phyloP scores from a whole-genome alignment of 2,888 invertebrate species.

The Drosophila meridionalis region DNA sequence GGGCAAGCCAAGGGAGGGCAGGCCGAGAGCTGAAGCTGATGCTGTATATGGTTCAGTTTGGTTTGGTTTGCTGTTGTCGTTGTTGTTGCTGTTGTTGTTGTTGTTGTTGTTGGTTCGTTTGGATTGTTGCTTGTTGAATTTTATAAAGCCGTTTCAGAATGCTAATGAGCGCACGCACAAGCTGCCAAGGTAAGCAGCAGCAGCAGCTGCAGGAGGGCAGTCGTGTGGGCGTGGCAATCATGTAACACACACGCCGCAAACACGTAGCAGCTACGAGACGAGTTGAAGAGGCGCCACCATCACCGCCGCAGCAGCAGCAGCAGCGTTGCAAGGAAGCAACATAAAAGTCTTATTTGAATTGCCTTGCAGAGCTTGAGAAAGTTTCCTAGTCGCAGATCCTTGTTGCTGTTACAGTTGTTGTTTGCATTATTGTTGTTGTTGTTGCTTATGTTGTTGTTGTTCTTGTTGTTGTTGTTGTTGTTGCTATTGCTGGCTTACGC shows the following conservation, averaged over 20 bases:
- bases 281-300: slow-evolving; percentile 52
- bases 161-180: slow-evolving; percentile 82
- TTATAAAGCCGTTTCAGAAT: slow-evolving; percentile 81
- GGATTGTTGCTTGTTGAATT: slow-evolving; percentile 79
- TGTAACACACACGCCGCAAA: slow-evolving; percentile 77
- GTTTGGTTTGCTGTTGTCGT: slow-evolving; percentile 14
- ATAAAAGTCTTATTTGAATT: slow-evolving; percentile 80
- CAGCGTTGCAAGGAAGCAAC: slow-evolving; percentile 58
- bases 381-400: slow-evolving; percentile 54
- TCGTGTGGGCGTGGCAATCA: slow-evolving; percentile 65
- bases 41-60: slow-evolving; percentile 19
- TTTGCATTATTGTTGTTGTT: slow-evolving; percentile 15
- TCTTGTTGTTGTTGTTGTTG: slow-evolving; percentile 32
- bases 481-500: slow-evolving; percentile 67
- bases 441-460: neutral
- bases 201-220: slow-evolving; percentile 16
- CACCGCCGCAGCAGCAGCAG: neutral
- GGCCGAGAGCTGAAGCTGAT: neutral
- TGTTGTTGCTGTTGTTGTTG: slow-evolving; percentile 24
- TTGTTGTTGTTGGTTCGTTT: slow-evolving; percentile 48
- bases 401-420: slow-evolving; percentile 33
- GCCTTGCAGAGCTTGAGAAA: slow-evolving; percentile 76
- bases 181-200: slow-evolving; percentile 68
- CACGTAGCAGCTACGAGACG: slow-evolving; percentile 59
- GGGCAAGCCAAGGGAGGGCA: neutral